phyloP scores from a whole-genome alignment of 2,888 invertebrate genomes.

The Conus canariensis region DNA sequence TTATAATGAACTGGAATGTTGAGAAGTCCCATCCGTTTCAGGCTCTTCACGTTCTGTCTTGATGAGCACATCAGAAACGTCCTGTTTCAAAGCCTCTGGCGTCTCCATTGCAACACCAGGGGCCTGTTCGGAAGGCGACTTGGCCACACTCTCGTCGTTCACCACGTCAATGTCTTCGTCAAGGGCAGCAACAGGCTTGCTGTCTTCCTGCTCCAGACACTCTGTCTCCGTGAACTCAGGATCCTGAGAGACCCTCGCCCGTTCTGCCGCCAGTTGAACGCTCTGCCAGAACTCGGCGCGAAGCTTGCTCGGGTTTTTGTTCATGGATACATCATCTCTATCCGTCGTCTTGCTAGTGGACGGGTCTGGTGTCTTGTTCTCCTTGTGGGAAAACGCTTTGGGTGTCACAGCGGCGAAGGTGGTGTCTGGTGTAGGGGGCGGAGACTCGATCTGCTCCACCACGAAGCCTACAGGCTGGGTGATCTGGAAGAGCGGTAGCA shows the following conservation, averaged over 20 bases:
- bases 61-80: neutral
- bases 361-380: neutral
- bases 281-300: slow-evolving; percentile 33
- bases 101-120: neutral
- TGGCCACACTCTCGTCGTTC: neutral
- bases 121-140: neutral
- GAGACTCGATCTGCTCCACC: slow-evolving; percentile 65
- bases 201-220: neutral
- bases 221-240: neutral
- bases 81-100: neutral
- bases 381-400: neutral
- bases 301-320: neutral
- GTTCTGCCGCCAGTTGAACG: slow-evolving; percentile 16
- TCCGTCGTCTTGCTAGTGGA: neutral
- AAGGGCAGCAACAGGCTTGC: neutral
- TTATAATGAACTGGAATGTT: slow-evolving; percentile 1
- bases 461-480: slow-evolving; percentile 80
- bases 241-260: neutral
- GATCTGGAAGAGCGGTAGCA: slow-evolving; percentile 79
- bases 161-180: slow-evolving; percentile 39
- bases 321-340: neutral
- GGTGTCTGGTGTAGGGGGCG: neutral
- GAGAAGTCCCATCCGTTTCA: slow-evolving; percentile 2
- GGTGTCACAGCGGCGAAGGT: neutral
- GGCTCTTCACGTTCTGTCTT: neutral